Evolutionary conservation across 2,797 vertebrate species (phyloP), one percentile per base, ranked within the genome.

Genomic region (Sebastes nivosus): DNA sequence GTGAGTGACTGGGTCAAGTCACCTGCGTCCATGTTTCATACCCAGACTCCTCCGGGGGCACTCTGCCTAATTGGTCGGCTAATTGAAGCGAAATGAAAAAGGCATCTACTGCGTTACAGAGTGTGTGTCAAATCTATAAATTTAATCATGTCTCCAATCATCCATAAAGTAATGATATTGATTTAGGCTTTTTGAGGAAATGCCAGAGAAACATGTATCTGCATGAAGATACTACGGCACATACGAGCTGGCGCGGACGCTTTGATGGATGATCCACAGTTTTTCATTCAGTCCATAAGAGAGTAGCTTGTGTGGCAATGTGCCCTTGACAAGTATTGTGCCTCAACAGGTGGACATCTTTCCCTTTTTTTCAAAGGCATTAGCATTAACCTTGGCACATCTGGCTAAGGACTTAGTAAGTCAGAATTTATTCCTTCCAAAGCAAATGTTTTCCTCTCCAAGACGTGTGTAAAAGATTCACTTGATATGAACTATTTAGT

Each of bases 61-160:
- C 92, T 94, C 87, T 73, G 90, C 84, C 77, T 89, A 93, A 95
- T 94, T 93, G 91, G 78, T 77, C 34, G 57, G 79, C 88, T 94
- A 94, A 95, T 95, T 94, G 87, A 91, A 90, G 80, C 60, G 61
- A 90, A 90, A 93, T 84, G 86, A 87, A 91, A 88, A 87, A 80
- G 83, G 68, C 82, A 81, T 88, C 72, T 81, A 79, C 67, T 63
- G 77, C 65, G 22, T 72, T 57, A n/a, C 30, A 13, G 74, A 74
- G 81, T 55, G 79, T 60, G 60, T 72, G 85, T 73, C 22, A 36
- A 81, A 93, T 94, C 91, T 76, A 93, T 94, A 86, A 90, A 93
- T 83, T 77, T 84, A 90, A 93, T 93, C 84, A 89, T 84, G 89
- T 88, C 79, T 90, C 73, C 85, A 72, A 89, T 88, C 81, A 72